A percentile compares a stretch with the other conserved stretches of the same genome.
phyloP scores from a whole-genome alignment of 2,113 vertebrate species.

The Oreamnos americanus region DNA sequence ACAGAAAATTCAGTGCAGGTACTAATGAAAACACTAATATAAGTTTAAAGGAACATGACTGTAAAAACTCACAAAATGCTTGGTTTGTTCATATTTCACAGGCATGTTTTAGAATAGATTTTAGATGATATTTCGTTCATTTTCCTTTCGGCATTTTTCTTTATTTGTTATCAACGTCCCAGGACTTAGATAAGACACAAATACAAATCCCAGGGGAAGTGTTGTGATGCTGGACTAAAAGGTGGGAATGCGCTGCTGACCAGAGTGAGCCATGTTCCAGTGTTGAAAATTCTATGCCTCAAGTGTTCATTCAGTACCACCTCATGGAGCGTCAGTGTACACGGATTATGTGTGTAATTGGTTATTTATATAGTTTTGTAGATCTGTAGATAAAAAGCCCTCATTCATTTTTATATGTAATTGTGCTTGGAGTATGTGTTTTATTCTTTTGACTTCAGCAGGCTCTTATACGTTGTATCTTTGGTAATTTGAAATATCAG shows the following conservation, averaged over 20 bases:
- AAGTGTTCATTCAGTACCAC: conserved; percentile 36
- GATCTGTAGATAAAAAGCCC: conserved; percentile 26
- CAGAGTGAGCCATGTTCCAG: conserved; percentile 11
- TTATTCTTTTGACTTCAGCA: conserved; percentile 44
- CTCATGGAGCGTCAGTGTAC: not conserved
- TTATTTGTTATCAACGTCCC: not conserved
- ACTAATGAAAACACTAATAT: not conserved
- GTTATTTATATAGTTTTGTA: conserved; percentile 60
- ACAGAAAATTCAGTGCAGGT: not conserved
- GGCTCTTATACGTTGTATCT: not conserved
- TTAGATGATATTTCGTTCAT: conserved; percentile 24
- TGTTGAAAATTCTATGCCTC: not conserved
- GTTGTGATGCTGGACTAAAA: not conserved
- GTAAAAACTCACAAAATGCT: not conserved
- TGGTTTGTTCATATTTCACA: conserved; percentile 7
- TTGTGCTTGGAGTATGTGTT: conserved; percentile 37
- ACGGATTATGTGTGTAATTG: conserved; percentile 35
- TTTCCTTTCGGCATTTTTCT: not conserved
- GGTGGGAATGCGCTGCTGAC: conserved; percentile 53
- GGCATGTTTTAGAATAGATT: conserved; percentile 25
- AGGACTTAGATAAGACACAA: not conserved
- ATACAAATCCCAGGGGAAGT: conserved; percentile 33
- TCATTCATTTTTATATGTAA: conserved; percentile 44
- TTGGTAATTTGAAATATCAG: conserved; percentile 23
- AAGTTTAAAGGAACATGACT: conserved; percentile 26